Conservation (phyloP, 2,888 invertebrate genomes). For the Scelioninae gen. 1 region DNA sequence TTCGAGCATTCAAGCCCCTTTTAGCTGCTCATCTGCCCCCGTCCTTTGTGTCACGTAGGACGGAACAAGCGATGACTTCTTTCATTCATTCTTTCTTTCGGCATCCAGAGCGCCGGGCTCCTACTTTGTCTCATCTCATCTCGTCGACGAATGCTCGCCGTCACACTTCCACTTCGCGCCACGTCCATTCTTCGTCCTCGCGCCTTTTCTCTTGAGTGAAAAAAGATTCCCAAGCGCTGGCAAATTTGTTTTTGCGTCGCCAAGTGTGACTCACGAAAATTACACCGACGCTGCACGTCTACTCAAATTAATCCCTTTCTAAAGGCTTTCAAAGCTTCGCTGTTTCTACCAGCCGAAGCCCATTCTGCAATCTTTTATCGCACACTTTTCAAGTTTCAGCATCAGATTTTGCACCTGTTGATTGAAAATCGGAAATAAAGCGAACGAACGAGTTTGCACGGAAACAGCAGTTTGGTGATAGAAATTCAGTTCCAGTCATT, state of each 20-base stretch:
- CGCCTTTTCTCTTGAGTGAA: constrained; percentile 32
- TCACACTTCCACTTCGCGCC: constrained; percentile 6
- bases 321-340: constrained; percentile 28
- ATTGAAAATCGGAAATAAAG: constrained; percentile 18
- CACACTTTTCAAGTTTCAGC: not conserved
- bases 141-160: constrained; percentile 27
- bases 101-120: constrained; percentile 13
- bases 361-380: not conserved
- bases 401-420: constrained; percentile 48
- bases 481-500: not conserved
- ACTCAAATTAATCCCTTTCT: constrained; percentile 38
- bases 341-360: not conserved
- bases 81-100: constrained; percentile 53
- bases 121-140: constrained; percentile 44
- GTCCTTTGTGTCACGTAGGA: constrained; percentile 65
- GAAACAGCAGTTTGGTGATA: not conserved
- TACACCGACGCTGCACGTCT: constrained; percentile 43
- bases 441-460: not conserved
- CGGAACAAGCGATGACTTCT: constrained; percentile 67
- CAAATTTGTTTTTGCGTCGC: constrained; percentile 56
- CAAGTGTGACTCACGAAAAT: constrained; percentile 54
- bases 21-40: constrained; percentile 69
- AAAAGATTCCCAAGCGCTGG: constrained; percentile 29
- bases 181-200: constrained; percentile 20
- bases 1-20: constrained; percentile 64